Evolutionary conservation across 2,888 invertebrate species (phyloP).

Genomic region (Phragmatobia fuliginosa): DNA sequence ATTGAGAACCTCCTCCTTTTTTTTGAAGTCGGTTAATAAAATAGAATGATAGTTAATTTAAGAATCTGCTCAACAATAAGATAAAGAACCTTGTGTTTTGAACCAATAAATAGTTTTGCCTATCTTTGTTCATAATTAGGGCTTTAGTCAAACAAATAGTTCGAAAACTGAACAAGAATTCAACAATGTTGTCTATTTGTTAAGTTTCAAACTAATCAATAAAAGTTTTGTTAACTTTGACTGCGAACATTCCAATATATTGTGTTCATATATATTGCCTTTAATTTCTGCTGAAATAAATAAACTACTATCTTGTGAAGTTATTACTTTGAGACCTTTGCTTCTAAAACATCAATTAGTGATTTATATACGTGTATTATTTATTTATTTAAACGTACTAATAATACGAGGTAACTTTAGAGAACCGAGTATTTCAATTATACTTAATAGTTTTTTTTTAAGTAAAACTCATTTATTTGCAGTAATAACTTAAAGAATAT

Average conservation of each 20-base stretch:
- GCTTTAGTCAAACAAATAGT: not conserved
- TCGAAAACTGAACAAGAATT: not conserved
- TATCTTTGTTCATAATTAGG: not conserved
- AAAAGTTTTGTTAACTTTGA: constrained; percentile 26
- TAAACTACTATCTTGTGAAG: not conserved
- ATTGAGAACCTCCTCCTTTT: no score
- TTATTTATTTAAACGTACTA: not conserved
- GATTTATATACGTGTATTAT: not conserved
- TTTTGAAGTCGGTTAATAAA: not conserved
- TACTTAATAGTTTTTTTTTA: no score
- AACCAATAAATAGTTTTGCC: not conserved
- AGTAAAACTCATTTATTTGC: no score
- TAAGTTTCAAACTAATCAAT: constrained; percentile 30
- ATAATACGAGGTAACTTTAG: not conserved
- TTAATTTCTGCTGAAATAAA: not conserved
- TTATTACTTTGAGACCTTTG: not conserved
- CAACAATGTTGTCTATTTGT: not conserved
- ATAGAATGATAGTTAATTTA: not conserved
- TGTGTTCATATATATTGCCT: constrained; percentile 11
- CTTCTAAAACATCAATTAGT: not conserved
- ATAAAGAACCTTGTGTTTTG: not conserved
- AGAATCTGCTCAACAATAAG: not conserved
- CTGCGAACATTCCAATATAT: constrained; percentile 17
- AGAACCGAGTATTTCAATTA: not conserved
- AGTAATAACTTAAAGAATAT: no score